Conservation (phyloP, 2,888 invertebrate species). For the Acheta domesticus region DNA sequence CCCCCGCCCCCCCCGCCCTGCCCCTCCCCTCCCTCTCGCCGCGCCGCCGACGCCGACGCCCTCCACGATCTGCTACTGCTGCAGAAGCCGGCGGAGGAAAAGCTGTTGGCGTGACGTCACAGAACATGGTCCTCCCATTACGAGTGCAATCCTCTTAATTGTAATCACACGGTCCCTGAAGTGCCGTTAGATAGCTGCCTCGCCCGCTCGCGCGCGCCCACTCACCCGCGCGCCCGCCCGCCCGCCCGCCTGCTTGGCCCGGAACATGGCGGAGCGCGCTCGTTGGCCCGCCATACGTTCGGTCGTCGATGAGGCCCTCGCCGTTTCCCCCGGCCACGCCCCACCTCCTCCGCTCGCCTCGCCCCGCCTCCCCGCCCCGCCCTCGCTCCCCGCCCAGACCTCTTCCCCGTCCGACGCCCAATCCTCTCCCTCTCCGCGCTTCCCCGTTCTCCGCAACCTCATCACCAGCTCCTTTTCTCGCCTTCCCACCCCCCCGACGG, state of each 20-base stretch:
- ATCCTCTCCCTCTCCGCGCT: too few relatives aligned
- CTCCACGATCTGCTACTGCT: neutral
- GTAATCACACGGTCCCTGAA: slow-evolving; percentile 33
- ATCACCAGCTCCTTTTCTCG: too few relatives aligned
- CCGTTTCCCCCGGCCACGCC: neutral
- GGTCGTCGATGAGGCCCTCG: neutral
- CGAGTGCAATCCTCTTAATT: slow-evolving; percentile 34
- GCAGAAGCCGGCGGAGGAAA: neutral
- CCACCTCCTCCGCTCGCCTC: neutral
- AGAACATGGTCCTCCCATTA: slow-evolving; percentile 31
- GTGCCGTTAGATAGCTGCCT: slow-evolving; percentile 28
- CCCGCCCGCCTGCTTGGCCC: neutral
- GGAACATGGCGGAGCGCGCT: too few relatives aligned
- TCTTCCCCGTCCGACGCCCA: neutral
- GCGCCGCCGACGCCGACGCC: too few relatives aligned
- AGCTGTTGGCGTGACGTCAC: slow-evolving; percentile 30
- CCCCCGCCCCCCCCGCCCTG: neutral
- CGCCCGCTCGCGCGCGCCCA: neutral
- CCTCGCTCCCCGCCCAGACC: neutral
- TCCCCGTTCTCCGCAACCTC: too few relatives aligned
- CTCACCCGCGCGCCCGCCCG: neutral
- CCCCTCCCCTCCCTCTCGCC: too few relatives aligned
- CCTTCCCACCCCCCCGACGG: too few relatives aligned
- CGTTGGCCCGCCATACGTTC: too few relatives aligned
- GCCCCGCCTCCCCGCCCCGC: neutral